A percentile compares a stretch with the other conserved stretches of the same genome.
Evolutionary conservation across 2,113 vertebrate genomes (phyloP).

Genomic region (Melanotaenia duboulayi): DNA sequence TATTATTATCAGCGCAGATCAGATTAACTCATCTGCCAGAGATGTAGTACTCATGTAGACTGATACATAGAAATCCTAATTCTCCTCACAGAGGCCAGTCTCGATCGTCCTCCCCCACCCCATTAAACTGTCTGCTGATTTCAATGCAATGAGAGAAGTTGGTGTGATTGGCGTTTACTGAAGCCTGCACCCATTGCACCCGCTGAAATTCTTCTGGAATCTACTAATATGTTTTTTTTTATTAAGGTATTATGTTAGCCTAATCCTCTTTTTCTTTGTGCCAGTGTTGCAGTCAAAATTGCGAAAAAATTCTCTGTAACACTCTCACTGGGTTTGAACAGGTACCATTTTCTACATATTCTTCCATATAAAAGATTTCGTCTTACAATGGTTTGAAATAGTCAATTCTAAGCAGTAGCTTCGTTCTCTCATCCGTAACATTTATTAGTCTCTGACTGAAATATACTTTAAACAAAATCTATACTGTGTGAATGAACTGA

Average conservation of each 20-base stretch:
- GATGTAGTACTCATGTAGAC: conserved; percentile 14
- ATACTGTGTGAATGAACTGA: conserved; percentile 29
- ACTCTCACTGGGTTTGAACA: conserved; percentile 1
- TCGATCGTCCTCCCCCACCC: conserved; percentile 49
- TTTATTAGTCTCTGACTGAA: conserved; percentile 11
- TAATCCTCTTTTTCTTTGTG: conserved; percentile 43
- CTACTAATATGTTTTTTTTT: conserved; percentile 55
- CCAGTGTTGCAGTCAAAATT: conserved; percentile 23
- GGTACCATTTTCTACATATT: conserved; percentile 11
- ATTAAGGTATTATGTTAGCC: conserved; percentile 46
- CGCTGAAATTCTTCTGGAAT: conserved; percentile 56
- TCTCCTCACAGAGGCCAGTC: conserved; percentile 41
- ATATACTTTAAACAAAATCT: conserved; percentile 29
- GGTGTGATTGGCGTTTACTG: conserved; percentile 71
- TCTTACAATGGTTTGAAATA: neutral
- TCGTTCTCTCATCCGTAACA: neutral
- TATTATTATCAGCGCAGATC: conserved; percentile 21
- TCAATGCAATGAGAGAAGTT: conserved; percentile 67
- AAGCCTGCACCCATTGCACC: conserved; percentile 51
- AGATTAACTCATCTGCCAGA: conserved; percentile 15
- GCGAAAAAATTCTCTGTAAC: neutral
- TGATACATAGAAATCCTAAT: conserved; percentile 40
- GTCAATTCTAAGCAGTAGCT: neutral
- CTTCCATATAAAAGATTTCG: conserved; percentile 15
- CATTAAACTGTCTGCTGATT: conserved; percentile 75